Evolutionary conservation across 2,113 vertebrate genomes (phyloP).

Genomic region (Symphodus melops): DNA sequence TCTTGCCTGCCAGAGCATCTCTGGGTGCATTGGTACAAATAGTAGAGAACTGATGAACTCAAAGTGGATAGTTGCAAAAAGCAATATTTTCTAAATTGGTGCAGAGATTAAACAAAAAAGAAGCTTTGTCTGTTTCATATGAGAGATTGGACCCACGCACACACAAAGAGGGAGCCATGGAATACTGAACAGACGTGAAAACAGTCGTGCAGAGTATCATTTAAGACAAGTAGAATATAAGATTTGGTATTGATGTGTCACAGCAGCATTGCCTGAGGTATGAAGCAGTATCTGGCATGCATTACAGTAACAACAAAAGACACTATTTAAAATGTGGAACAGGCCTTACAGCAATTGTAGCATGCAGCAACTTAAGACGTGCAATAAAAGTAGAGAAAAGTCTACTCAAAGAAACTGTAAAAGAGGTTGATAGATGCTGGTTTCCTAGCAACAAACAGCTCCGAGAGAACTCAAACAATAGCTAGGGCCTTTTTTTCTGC

Average conservation of each 20-base stretch:
- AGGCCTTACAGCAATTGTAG: constrained; percentile 41
- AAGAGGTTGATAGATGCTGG: constrained; percentile 62
- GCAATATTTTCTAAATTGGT: constrained; percentile 51
- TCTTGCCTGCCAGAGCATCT: constrained; percentile 65
- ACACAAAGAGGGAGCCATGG: constrained; percentile 24
- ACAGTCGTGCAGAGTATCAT: constrained; percentile 41
- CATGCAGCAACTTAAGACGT: constrained; percentile 50
- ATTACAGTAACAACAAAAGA: constrained; percentile 64
- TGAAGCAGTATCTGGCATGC: constrained; percentile 55
- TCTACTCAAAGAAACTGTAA: constrained; percentile 34
- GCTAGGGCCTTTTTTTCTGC: constrained; percentile 57
- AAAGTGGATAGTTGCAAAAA: constrained; percentile 36
- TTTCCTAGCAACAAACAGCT: constrained; percentile 81
- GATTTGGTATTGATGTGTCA: constrained; percentile 72
- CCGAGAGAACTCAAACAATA: constrained; percentile 64
- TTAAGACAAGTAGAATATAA: constrained; percentile 61
- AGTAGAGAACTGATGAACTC: constrained; percentile 72
- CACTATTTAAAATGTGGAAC: constrained; percentile 45
- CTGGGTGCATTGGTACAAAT: constrained; percentile 66
- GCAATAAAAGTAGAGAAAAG: constrained; percentile 63
- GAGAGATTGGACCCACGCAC: constrained; percentile 37
- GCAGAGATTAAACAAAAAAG: constrained; percentile 48
- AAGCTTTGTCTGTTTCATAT: constrained; percentile 46
- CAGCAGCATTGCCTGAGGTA: constrained; percentile 60
- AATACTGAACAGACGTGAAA: constrained; percentile 45